Evolutionary conservation across 2,797 vertebrate genomes (phyloP).

Genomic region (Rhadinocentrus ornatus): DNA sequence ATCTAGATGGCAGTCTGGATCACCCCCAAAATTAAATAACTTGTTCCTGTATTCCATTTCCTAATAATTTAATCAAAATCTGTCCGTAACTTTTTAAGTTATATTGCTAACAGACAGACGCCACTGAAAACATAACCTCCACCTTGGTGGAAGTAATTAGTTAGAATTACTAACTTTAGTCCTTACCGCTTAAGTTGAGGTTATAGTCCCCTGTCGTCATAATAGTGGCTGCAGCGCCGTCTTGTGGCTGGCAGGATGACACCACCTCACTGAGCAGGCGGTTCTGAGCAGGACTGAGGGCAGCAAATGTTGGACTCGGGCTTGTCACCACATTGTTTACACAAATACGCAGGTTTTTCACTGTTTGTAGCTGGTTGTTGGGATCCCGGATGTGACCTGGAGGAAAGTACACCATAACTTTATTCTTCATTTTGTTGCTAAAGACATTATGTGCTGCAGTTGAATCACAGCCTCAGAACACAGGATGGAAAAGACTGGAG

Average conservation of each 20-base stretch:
- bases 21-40: too few species aligned
- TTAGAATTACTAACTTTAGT: neutral
- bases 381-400: slow-evolving; percentile 96
- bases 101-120: too few species aligned
- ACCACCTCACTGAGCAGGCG: slow-evolving; percentile 91
- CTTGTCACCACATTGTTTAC: slow-evolving; percentile 90
- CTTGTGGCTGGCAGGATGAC: slow-evolving; percentile 90
- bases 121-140: too few species aligned
- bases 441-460: neutral
- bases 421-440: neutral
- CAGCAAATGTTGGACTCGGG: slow-evolving; percentile 76
- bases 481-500: too few species aligned
- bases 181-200: slow-evolving; percentile 94
- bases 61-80: too few species aligned
- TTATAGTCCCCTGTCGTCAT: slow-evolving; percentile 95
- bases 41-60: too few species aligned
- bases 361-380: slow-evolving; percentile 94
- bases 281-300: slow-evolving; percentile 71
- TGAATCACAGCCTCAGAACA: neutral
- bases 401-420: neutral
- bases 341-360: slow-evolving; percentile 95
- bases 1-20: too few species aligned
- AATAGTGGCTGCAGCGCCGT: slow-evolving; percentile 88
- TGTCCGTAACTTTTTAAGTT: too few species aligned
- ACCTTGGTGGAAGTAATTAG: too few species aligned